Evolutionary conservation across 2,888 invertebrate genomes (phyloP).

Genomic region (Yponomeuta malinellus): DNA sequence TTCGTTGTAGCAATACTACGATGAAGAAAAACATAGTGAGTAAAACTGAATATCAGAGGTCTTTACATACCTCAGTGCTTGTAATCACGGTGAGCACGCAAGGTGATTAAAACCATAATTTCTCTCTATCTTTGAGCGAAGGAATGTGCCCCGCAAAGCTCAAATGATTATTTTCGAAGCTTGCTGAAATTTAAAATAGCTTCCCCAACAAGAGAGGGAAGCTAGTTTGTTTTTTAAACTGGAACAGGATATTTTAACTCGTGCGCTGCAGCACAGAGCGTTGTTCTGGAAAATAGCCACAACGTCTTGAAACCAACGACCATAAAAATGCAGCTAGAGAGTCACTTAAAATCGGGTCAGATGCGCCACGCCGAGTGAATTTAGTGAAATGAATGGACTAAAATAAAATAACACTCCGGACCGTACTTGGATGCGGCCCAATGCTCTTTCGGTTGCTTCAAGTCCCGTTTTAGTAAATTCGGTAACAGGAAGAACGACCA

Average conservation of each 20-base stretch:
- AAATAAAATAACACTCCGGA: conserved; percentile 27
- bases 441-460: conserved; percentile 22
- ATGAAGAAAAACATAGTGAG: too few relatives aligned
- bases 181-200: not conserved
- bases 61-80: too few relatives aligned
- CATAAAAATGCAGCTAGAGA: conserved; percentile 41
- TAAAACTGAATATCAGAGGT: too few relatives aligned
- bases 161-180: not conserved
- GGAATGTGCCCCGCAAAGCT: too few relatives aligned
- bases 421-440: conserved; percentile 41
- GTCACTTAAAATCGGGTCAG: conserved; percentile 36
- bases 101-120: too few relatives aligned
- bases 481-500: not conserved
- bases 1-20: too few relatives aligned
- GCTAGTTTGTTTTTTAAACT: conserved; percentile 1
- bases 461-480: not conserved
- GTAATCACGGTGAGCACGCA: too few relatives aligned
- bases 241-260: conserved; percentile 11
- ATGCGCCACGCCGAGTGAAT: conserved; percentile 33
- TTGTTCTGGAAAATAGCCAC: conserved; percentile 46
- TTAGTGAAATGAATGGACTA: conserved; percentile 34
- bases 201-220: not conserved
- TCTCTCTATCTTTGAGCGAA: too few relatives aligned
- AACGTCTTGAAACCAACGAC: conserved; percentile 38
- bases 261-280: conserved; percentile 22